A percentile compares a stretch with the other conserved stretches of the same genome.
phyloP scores from a whole-genome alignment of 2,888 invertebrate species.

The Archips crataeganus region DNA sequence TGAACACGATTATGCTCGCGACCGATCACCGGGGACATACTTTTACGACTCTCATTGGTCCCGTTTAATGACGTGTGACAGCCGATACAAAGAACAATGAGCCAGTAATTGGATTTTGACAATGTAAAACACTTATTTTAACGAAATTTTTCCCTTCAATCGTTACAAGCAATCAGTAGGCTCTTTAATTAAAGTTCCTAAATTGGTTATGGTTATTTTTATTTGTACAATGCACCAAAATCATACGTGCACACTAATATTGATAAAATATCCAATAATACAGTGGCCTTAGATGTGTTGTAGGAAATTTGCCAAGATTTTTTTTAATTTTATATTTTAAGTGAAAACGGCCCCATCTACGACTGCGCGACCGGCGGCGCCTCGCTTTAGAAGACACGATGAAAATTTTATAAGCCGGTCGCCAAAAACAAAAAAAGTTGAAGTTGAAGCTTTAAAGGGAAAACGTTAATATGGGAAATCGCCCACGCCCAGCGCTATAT shows the following conservation, averaged over 20 bases:
- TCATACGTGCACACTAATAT: not conserved
- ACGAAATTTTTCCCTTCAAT: conserved; percentile 13
- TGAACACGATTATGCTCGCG: conserved; percentile 68
- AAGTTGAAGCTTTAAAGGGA: not conserved
- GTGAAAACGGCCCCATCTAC: no score
- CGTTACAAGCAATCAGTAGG: not conserved
- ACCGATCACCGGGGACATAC: conserved; percentile 67
- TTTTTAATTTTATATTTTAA: no score
- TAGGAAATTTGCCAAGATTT: no score
- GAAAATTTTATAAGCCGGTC: no score
- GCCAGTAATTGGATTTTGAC: conserved; percentile 79
- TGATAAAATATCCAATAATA: not conserved
- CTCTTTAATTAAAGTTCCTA: not conserved
- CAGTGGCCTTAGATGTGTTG: no score
- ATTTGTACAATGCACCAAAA: not conserved
- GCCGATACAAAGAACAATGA: conserved; percentile 73
- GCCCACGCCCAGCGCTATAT: not conserved
- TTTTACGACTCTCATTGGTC: conserved; percentile 82
- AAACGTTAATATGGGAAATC: not conserved
- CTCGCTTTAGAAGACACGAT: no score
- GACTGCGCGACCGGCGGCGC: no score
- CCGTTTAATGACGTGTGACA: conserved; percentile 82
- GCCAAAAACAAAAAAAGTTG: not conserved
- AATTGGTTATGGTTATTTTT: not conserved
- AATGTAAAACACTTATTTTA: conserved; percentile 61